Evolutionary conservation across 2,113 vertebrate species (phyloP), one percentile per base, ranked within the genome.

Genomic region (Propithecus coquereli): DNA sequence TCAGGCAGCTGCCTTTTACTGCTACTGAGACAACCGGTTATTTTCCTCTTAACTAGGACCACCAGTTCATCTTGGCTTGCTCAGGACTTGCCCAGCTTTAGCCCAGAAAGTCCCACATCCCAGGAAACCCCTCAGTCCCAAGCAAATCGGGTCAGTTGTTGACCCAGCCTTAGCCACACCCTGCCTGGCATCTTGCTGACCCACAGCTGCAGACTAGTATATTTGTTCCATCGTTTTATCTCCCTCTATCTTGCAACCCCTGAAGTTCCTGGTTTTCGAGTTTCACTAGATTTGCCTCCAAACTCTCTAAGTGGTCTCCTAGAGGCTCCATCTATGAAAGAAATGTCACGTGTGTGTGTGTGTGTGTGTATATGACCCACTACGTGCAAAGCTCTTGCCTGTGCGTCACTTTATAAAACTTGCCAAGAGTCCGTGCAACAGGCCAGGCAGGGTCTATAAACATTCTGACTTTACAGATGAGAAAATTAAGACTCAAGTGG

Each of bases 201-300:
- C 23, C 18, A 61, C 8, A 80, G 7, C 68, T 73, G 20, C 27
- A 87, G 10, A 11, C 7, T 5, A 23, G 4, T 79, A 1, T 76
- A 54, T 52, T 65, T 45, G 8, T 40, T n/a, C 81, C 68, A 77
- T 30, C 37, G 52, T 25, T 40, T 90, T 65, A 11, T 14, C 4
- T 27, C 32, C 1, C 25, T 5, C 20, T 2, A 25, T 3, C 54
- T 2, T 40, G 6, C 22, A 74, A 18, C 1, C 9, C 2, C 37
- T 34, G 0, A 91, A 34, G 18, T 34, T 32, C 37, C 66, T 65
- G 23, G 37, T n/a, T 18, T 16, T 10, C 12, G 4, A 34, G 8
- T 4, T 25, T 81, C 47, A 47, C 6, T 63, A n/a, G 20, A 59
- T 23, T 22, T 10, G 10, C 20, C 14, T 86, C 34, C 13, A 14